Evolutionary conservation across 1,140 invertebrate species (phyloP).

Genomic region (Cotesia vestalis): DNA sequence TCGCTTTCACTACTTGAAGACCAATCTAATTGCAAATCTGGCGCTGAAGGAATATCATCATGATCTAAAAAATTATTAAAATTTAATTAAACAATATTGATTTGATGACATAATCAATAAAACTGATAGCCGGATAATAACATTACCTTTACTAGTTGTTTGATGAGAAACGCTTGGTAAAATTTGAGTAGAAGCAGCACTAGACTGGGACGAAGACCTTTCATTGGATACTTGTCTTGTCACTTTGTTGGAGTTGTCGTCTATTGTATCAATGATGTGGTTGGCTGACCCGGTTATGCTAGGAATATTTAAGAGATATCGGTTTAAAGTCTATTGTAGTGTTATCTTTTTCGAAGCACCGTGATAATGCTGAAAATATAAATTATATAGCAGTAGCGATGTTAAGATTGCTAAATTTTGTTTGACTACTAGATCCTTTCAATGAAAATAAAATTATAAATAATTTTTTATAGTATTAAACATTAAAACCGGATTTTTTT

Average conservation of each 20-base stretch:
- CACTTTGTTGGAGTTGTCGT: slow-evolving; percentile 28
- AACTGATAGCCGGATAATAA: background rate
- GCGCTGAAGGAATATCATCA: slow-evolving; percentile 72
- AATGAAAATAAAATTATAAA: slow-evolving; percentile 2
- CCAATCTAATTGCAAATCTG: slow-evolving; percentile 83
- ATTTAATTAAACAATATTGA: slow-evolving; percentile 4
- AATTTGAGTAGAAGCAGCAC: slow-evolving; percentile 40
- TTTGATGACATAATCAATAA: slow-evolving; percentile 2
- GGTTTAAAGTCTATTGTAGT: slow-evolving; percentile 27
- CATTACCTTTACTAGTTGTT: slow-evolving; percentile 4
- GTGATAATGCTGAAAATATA: slow-evolving; percentile 34
- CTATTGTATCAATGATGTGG: slow-evolving; percentile 35
- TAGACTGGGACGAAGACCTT: slow-evolving; percentile 8
- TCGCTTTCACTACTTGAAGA: slow-evolving; percentile 69
- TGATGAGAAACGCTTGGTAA: slow-evolving; percentile 39
- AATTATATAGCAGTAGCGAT: slow-evolving; percentile 24
- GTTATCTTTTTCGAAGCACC: slow-evolving; percentile 19
- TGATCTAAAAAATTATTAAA: slow-evolving; percentile 44
- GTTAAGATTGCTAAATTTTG: background rate
- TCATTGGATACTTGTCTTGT: slow-evolving; percentile 31
- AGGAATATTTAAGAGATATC: slow-evolving; percentile 36
- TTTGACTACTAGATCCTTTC: background rate
- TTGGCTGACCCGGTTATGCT: slow-evolving; percentile 47
- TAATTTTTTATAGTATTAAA: too few species aligned
- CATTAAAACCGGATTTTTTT: too few species aligned